Base-by-base conservation (phyloP, 2,888 invertebrate species). In the Parnassius glacialis region DNA sequence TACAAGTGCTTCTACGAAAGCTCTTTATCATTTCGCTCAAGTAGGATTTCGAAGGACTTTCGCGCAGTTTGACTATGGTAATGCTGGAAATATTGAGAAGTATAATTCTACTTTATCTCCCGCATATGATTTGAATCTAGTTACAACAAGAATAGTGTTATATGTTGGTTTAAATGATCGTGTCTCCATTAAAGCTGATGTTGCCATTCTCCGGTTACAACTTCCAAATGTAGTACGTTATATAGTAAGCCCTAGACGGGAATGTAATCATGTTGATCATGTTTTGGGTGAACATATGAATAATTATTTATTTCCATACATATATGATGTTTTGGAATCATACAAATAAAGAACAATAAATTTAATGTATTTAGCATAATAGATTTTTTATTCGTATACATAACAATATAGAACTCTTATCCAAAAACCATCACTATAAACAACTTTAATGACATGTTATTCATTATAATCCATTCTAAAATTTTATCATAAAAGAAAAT, bases 1-100 rank as follows among this genome's bases (percentile, higher is more conserved):
- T 0, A 73, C 76, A 0, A 79, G 80, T 0, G 74, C 73, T 0
- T 80, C 83, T 0, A 69, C 70, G 12, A 83, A 74, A 63, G 76
- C 74, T 50, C 47, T 80, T 10, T 55, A 70, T 3, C 83, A 85
- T 60, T 72, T 69, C 34, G 62, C 66, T 2, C 81, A 83, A 65
- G 68, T 79, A 9, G 65, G 70, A 9, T 20, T 51, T 2, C 65
- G 67, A 0, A 68, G 64, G 50, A 66, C 51, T 5, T 85, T 84
- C 60, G 66, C 66, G 0, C 57, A 69, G 9, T 85, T 63, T 13
- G 55, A 74, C 59, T 59, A 63, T 52, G 59, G 59, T 25, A 47
- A n/a, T 43, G 25, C 51, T 10, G 59, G 55, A 12, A 63, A 63
- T 47, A 44, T 59, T 42, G 41, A 25, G 10, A 55, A 42, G 5